phyloP scores from a whole-genome alignment of 2,797 vertebrate species.

The Hypotaenidia okinawae region DNA sequence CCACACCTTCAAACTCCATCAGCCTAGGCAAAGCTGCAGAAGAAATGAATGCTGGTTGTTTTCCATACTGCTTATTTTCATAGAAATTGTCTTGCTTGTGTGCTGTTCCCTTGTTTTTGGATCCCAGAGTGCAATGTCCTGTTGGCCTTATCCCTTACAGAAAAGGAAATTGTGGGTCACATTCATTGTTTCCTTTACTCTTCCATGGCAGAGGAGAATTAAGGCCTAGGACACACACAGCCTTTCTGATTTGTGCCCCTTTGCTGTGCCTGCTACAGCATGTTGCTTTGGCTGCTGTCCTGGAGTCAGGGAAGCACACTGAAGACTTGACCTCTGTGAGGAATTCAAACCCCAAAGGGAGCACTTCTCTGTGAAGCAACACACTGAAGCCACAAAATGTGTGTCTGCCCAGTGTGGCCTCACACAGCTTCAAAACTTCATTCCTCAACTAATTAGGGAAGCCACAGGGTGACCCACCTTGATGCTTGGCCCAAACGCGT shows the following conservation, averaged over 20 bases:
- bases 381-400: neutral
- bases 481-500: neutral
- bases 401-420: neutral
- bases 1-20: neutral
- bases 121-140: neutral
- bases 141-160: neutral
- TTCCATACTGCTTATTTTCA: neutral
- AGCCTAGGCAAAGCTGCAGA: neutral
- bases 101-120: neutral
- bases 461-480: neutral
- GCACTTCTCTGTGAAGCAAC: accelerated
- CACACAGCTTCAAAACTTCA: neutral
- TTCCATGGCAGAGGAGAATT: neutral
- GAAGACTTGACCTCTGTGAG: neutral
- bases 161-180: neutral
- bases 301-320: neutral
- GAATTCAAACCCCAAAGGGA: neutral
- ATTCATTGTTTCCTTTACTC: neutral
- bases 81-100: neutral
- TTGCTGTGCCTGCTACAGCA: neutral
- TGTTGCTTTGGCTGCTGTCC: neutral
- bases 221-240: neutral
- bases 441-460: neutral
- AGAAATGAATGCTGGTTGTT: neutral
- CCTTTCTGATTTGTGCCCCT: neutral